These are phyloP conservation scores for Pediacus dermestoides DNA, from an alignment of 2,888 invertebrate genomes.

Conservation along the genomic window DNA sequence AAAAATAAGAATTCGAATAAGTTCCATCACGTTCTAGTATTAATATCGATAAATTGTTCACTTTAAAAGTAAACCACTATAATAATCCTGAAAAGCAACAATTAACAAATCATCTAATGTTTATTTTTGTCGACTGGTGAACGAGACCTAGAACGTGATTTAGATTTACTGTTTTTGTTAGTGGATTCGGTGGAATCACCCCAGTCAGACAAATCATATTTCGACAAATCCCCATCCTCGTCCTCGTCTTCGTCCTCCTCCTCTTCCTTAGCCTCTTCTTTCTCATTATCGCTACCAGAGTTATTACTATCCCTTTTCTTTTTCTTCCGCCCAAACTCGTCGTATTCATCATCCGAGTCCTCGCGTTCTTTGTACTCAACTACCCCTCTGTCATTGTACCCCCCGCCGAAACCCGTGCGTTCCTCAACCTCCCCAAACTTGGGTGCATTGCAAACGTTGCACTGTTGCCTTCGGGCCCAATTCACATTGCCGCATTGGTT, in stretches of 20 bases:
- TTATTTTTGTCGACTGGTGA: conserved; percentile 1
- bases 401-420: conserved; percentile 77
- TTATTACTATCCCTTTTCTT: conserved; percentile 30
- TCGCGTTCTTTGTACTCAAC: conserved; percentile 91
- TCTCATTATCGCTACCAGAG: conserved; percentile 19
- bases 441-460: conserved; percentile 98
- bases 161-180: conserved; percentile 31
- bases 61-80: too few species aligned
- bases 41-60: too few species aligned
- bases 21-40: too few species aligned
- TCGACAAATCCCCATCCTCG: conserved; percentile 56
- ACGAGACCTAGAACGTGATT: conserved; percentile 28
- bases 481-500: conserved; percentile 99
- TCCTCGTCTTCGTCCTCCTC: conserved; percentile 55
- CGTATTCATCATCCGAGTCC: conserved; percentile 90
- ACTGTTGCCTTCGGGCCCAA: conserved; percentile 93
- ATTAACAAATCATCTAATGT: too few species aligned
- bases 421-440: conserved; percentile 92
- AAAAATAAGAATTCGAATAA: too few species aligned
- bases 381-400: conserved; percentile 92
- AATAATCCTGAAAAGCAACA: too few species aligned
- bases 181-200: conserved; percentile 43
- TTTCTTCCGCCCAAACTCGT: conserved; percentile 62
- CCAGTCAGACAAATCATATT: conserved; percentile 58
- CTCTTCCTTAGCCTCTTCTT: conserved; percentile 46